Base-by-base conservation (phyloP, 2,797 vertebrate species). In the Lerista edwardsae region DNA sequence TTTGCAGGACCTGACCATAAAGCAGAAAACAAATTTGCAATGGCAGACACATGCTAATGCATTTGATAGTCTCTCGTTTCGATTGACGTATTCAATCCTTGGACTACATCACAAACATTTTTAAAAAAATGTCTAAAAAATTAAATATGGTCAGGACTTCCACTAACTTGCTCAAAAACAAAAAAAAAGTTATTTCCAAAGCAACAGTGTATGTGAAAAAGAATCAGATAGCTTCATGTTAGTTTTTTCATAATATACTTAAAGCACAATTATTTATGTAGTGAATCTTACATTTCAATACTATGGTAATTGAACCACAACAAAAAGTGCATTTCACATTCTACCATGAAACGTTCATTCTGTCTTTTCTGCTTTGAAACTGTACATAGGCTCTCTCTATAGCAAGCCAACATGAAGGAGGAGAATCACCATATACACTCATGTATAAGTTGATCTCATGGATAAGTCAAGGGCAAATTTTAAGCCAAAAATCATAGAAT, bases 21-120 rank as follows among this genome's bases (percentile, higher is more conserved):
- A 17, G 44, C 88, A 1, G 17, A 55, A 80, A 84, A 55, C 59
- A 34, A 34, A 75, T 82, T 57, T 80, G 86, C 17, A 85, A 51
- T 41, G 73, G 51, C 8, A 3, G 36, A 61, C 25, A 27, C 2
- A 36, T n/a, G 82, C 19, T 41, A 83, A 75, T 69, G 44, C 31
- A 39, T 68, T 61, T 76, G 55, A 69, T 10, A 25, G 34, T 69
- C 4, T 61, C 8, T 69, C 39, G 23, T 75, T 62, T 80, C 23
- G 10, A 19, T 31, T 25, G 10, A 75, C 21, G 83, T 75, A 64
- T 41, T 75, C 57, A 68, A 69, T 34, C 39, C 59, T 79, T 65
- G 57, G 71, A 62, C 77, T 61, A 19, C 59, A 75, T 73, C 34
- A 55, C 34, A 68, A 55, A 47, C 62, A 69, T 80, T 59, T 61